Percentiles rank a stretch among this genome's conserved stretches.
phyloP scores from a whole-genome alignment of 2,113 vertebrate genomes.

The Lepus americanus region DNA sequence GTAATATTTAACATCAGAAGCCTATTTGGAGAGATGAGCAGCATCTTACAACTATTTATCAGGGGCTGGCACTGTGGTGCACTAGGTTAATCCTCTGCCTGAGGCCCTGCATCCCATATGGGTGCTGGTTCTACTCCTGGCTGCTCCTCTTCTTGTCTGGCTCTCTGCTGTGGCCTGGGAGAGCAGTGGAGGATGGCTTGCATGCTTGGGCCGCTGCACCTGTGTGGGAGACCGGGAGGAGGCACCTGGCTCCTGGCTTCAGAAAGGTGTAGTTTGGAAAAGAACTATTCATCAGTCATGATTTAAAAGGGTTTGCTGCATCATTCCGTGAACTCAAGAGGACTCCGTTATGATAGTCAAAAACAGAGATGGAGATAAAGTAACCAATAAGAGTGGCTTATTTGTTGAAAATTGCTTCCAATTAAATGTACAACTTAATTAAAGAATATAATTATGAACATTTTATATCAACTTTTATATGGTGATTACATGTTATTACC shows the following conservation, averaged over 20 bases:
- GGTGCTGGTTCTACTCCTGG: too few relatives aligned
- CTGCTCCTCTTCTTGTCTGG: too few relatives aligned
- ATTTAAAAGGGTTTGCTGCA: constrained; percentile 59
- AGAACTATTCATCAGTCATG: constrained; percentile 67
- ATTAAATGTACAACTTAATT: constrained; percentile 1
- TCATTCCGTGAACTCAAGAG: constrained; percentile 56
- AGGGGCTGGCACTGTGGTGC: neutral
- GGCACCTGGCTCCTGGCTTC: too few relatives aligned
- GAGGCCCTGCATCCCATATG: too few relatives aligned
- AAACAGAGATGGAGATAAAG: constrained; percentile 43
- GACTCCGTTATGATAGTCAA: constrained; percentile 67
- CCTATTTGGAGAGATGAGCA: constrained; percentile 59
- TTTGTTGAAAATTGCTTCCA: constrained; percentile 33
- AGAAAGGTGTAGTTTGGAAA: too few relatives aligned
- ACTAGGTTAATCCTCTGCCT: too few relatives aligned
- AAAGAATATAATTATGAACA: constrained; percentile 9
- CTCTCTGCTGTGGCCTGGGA: too few relatives aligned
- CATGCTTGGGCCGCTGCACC: too few relatives aligned
- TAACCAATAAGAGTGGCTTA: constrained; percentile 5
- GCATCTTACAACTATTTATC: constrained; percentile 62
- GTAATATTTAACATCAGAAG: constrained; percentile 75
- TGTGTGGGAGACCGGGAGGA: too few relatives aligned
- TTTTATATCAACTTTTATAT: neutral
- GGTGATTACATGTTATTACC: neutral
- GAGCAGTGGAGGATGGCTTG: too few relatives aligned